Evolutionary conservation across 2,113 vertebrate genomes (phyloP), one percentile per base, ranked within the genome.

Genomic region (Amphiprion ocellaris): DNA sequence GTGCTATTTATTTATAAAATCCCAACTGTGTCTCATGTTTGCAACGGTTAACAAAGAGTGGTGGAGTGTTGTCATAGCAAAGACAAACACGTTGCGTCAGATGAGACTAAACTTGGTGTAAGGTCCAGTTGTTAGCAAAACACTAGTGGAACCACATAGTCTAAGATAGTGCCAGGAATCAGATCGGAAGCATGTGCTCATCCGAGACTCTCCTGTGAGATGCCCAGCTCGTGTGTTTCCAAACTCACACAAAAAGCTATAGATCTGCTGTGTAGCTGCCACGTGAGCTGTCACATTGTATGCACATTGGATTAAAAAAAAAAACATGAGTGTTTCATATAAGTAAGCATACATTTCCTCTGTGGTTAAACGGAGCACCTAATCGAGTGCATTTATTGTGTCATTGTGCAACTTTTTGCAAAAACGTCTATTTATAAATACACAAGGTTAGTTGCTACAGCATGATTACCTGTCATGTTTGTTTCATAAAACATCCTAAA

Each of bases 401-500:
- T 10, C 56, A 24, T n/a, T 78, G 44, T 26, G 17, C 6, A 65
- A 24, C 21, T 15, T 10, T 28, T 47, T 74, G 3, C 7, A 69
- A 61, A 44, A 24, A n/a, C 50, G 3, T n/a, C 58, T 0, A 1
- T 30, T 30, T 30, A 5, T 2, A 68, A 41, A 67, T 24, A 49
- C 62, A 70, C 37, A 28, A 54, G 28, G 33, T 55, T 17, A 67
- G 52, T 14, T 3, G 11, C 78, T 30, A 10, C 0, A 73, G 54
- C 52, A 46, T 4, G 33, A 19, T 41, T 24, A 59, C 69, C 23
- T 44, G 21, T 33, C n/a, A 64, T 12, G 10, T 59, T 60, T 70
- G 10, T 14, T 74, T 69, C 71, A 21, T 15, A 24, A 81, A 76
- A 52, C 19, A 62, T 58, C 14, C 26, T 12, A 16, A 68, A 71